Evolutionary conservation across 2,797 vertebrate species (phyloP).

Genomic region (Melanotaenia maccullochi): DNA sequence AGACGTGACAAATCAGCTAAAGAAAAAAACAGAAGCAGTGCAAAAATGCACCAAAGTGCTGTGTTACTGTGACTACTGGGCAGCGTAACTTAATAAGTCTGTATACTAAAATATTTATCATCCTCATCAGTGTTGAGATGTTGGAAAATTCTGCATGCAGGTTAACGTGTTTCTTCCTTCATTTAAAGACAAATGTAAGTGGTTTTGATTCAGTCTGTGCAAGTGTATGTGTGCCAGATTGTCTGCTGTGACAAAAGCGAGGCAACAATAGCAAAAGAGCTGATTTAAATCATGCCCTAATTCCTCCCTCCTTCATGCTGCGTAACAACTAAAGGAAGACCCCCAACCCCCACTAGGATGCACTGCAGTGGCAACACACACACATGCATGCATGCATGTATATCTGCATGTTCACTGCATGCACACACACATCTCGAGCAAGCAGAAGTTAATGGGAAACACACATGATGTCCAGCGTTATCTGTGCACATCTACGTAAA

Average conservation of each 20-base stretch:
- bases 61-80: constrained; percentile 17
- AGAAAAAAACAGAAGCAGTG: constrained; percentile 27
- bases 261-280: constrained; percentile 62
- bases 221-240: constrained; percentile 19
- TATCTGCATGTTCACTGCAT: not conserved
- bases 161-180: not conserved
- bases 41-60: not conserved
- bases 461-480: constrained; percentile 7
- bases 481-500: not conserved
- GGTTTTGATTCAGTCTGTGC: not conserved
- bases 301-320: constrained; percentile 62
- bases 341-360: constrained; percentile 69
- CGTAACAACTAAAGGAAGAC: constrained; percentile 62
- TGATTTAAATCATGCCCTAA: constrained; percentile 65
- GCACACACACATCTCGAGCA: not conserved
- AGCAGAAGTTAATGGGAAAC: constrained; percentile 19
- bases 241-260: constrained; percentile 38
- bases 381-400: not conserved
- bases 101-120: constrained; percentile 66
- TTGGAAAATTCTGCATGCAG: not conserved
- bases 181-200: not conserved
- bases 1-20: constrained; percentile 7
- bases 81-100: constrained; percentile 49
- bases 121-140: constrained; percentile 1
- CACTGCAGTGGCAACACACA: constrained; percentile 28